Conservation (phyloP, 2,113 vertebrate genomes). For the Caracal caracal region DNA sequence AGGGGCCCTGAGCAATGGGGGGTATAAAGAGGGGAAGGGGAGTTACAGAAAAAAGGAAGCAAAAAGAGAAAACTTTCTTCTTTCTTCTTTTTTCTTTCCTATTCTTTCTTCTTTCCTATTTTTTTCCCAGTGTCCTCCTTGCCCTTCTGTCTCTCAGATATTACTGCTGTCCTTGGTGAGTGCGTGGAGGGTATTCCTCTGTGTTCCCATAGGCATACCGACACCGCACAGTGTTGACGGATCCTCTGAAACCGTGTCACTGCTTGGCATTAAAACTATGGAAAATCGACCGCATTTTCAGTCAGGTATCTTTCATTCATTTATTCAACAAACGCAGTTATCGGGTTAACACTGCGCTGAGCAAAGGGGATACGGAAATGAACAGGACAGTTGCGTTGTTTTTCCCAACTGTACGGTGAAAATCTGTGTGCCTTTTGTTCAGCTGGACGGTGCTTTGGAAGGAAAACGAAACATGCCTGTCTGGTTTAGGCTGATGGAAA, state of each 20-base stretch:
- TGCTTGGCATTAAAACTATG: neutral
- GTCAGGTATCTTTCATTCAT: neutral
- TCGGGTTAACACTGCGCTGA: neutral
- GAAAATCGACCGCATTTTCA: neutral
- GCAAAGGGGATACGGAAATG: neutral
- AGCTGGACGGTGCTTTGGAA: neutral
- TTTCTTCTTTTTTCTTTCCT: neutral
- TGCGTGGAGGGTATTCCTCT: neutral
- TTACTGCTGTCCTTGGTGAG: neutral
- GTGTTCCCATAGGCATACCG: too few relatives aligned
- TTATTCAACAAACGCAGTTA: neutral
- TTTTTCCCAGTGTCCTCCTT: neutral
- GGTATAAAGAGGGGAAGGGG: neutral
- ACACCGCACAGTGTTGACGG: fast-evolving
- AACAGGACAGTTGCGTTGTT: neutral
- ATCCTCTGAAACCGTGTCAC: neutral
- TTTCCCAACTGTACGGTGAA: neutral
- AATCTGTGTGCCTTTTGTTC: neutral
- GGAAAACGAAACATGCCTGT: neutral
- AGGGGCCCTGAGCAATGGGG: neutral
- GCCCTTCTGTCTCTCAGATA: neutral
- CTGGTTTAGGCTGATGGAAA: neutral
- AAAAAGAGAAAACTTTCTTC: neutral
- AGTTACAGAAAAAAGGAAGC: neutral
- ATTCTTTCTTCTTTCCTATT: neutral